A percentile compares a stretch with the other conserved stretches of the same genome.
Conservation (phyloP, 2,888 invertebrate species). For the Gastrophysa polygoni region DNA sequence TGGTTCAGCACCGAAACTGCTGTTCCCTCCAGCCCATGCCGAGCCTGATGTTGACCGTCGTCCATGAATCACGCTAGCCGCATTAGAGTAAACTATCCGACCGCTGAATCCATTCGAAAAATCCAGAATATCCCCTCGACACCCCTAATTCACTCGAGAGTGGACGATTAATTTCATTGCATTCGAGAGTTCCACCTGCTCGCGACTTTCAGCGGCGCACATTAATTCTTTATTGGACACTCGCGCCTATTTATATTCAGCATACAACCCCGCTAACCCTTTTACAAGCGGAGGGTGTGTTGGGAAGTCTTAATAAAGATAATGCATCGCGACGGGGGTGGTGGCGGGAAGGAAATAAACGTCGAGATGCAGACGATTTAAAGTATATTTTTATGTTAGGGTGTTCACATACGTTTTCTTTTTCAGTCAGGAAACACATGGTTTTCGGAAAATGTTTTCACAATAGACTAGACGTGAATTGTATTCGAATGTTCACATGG, state of each 20-base stretch:
- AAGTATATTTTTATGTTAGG: too few relatives aligned
- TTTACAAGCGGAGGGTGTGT: conserved; percentile 39
- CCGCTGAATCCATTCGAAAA: not conserved
- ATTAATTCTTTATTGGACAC: conserved; percentile 31
- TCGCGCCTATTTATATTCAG: conserved; percentile 32
- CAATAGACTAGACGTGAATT: too few relatives aligned
- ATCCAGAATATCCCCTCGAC: not conserved
- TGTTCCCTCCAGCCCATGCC: too few relatives aligned
- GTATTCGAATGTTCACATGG: too few relatives aligned
- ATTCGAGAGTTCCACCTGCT: conserved; percentile 21
- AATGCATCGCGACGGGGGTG: conserved; percentile 34
- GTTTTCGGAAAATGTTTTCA: too few relatives aligned
- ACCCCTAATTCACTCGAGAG: conserved; percentile 3
- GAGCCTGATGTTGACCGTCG: not conserved
- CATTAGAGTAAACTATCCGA: not conserved
- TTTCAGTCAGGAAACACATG: too few relatives aligned
- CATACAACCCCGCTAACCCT: conserved; percentile 30
- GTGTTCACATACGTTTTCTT: too few relatives aligned
- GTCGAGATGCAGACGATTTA: too few relatives aligned
- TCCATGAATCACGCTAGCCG: too few relatives aligned
- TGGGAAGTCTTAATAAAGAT: conserved; percentile 43
- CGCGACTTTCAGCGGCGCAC: conserved; percentile 18
- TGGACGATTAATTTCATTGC: conserved; percentile 19
- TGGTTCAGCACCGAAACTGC: too few relatives aligned
- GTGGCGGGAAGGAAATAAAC: not conserved